Percentiles rank a stretch among this genome's conserved stretches.
Conservation (phyloP, 2,888 invertebrate genomes). For the Eumacrocentrus americanus region DNA sequence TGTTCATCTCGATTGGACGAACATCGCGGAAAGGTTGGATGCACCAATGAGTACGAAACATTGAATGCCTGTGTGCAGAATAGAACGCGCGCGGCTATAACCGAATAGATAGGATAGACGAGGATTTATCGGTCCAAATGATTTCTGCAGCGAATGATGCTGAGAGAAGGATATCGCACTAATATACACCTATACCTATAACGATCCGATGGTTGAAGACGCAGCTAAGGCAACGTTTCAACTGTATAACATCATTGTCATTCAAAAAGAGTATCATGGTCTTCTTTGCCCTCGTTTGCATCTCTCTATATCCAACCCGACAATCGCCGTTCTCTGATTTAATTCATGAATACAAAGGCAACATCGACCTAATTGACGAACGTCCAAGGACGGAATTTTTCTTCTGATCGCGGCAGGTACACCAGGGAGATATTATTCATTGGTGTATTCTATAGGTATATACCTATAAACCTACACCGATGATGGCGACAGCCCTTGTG, state of each 20-base stretch:
- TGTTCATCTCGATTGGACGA: slow-evolving; percentile 6
- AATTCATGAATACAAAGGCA: not conserved
- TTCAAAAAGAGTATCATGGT: slow-evolving; percentile 33
- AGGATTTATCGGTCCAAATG: slow-evolving; percentile 11
- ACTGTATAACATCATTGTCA: slow-evolving; percentile 37
- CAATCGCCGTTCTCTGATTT: not conserved
- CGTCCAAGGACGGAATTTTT: not conserved
- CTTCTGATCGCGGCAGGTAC: slow-evolving; percentile 6
- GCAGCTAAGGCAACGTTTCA: slow-evolving; percentile 19
- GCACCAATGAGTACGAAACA: slow-evolving; percentile 12
- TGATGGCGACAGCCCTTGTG: not conserved
- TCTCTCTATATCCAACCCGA: slow-evolving; percentile 19
- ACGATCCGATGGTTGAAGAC: not conserved
- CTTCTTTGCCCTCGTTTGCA: slow-evolving; percentile 10
- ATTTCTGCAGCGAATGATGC: slow-evolving; percentile 11
- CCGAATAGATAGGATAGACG: not conserved
- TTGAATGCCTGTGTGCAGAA: too few species aligned
- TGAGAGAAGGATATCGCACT: too few species aligned
- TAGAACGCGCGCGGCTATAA: not conserved
- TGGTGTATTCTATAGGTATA: too few species aligned
- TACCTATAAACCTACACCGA: too few species aligned
- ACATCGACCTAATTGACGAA: slow-evolving; percentile 18
- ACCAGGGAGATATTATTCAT: not conserved
- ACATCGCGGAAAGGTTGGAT: slow-evolving; percentile 8
- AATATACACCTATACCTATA: too few species aligned